These are phyloP conservation scores for Botrylloides violaceus DNA, from an alignment of 23 tunicate species.

Conservation along the genomic window DNA sequence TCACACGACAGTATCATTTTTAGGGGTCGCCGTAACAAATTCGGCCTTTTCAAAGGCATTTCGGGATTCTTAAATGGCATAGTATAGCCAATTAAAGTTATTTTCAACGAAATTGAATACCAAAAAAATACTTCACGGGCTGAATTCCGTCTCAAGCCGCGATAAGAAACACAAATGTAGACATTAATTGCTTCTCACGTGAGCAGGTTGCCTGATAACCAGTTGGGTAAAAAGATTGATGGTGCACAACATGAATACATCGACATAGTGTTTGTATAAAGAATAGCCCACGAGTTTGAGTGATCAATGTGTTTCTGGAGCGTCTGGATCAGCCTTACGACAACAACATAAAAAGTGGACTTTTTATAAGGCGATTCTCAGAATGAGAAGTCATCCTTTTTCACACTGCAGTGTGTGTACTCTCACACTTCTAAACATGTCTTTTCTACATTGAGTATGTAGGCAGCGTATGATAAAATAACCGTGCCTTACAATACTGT, in stretches of 20 bases:
- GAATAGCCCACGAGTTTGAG: too few species aligned
- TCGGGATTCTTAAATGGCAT: not conserved
- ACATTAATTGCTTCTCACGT: not conserved
- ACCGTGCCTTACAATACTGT: too few species aligned
- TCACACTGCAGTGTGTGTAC: not conserved
- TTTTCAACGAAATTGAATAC: not conserved
- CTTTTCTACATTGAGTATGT: too few species aligned
- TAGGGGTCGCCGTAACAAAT: not conserved
- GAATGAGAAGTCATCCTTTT: not conserved
- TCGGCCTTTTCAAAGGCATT: not conserved
- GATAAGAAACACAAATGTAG: not conserved
- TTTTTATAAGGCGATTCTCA: too few species aligned
- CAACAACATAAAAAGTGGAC: too few species aligned
- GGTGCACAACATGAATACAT: not conserved
- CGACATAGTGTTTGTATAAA: not conserved
- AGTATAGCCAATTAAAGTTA: not conserved
- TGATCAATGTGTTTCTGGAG: too few species aligned
- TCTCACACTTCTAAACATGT: not conserved
- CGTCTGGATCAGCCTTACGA: too few species aligned
- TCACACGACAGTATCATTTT: too few species aligned
- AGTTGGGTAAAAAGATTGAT: not conserved
- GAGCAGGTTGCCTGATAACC: not conserved
- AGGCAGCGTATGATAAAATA: too few species aligned
- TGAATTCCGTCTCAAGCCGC: not conserved
- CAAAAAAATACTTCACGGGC: not conserved